A percentile compares a stretch with the other conserved stretches of the same genome.
Conservation (phyloP, 2,113 vertebrate genomes). For the Corythoichthys haematopterus region DNA sequence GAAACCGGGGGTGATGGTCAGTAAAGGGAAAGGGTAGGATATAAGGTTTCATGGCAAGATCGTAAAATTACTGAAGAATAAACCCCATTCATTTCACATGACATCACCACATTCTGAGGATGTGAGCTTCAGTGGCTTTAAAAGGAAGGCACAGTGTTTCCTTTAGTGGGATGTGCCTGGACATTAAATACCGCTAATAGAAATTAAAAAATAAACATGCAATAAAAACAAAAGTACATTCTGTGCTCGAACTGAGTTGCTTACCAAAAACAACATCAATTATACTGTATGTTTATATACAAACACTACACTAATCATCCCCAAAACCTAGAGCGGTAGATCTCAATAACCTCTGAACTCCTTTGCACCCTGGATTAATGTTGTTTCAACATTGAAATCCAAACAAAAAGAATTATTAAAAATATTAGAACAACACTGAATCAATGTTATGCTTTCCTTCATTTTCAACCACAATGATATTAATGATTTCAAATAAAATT, state of each 20-base stretch:
- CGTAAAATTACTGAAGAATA: constrained; percentile 69
- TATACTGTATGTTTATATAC: background rate
- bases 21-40: constrained; percentile 52
- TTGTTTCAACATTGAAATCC: too few relatives aligned
- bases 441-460: too few relatives aligned
- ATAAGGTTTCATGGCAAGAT: constrained; percentile 69
- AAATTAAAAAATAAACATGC: constrained; percentile 32
- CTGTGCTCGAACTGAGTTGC: background rate
- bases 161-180: background rate
- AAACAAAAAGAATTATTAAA: too few relatives aligned
- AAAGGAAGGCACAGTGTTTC: constrained; percentile 55
- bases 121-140: constrained; percentile 54
- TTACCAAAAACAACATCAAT: background rate
- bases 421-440: too few relatives aligned
- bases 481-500: too few relatives aligned
- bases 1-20: constrained; percentile 39
- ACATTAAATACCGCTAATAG: constrained; percentile 23
- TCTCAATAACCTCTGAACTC: too few relatives aligned
- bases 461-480: too few relatives aligned
- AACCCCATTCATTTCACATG: constrained; percentile 71
- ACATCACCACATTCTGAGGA: constrained; percentile 68
- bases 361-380: too few relatives aligned
- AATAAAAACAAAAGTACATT: background rate
- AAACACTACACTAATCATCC: too few relatives aligned
- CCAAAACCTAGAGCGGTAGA: too few relatives aligned